Base-by-base conservation (phyloP, 2,113 vertebrate species). In the Pseudorasbora parva region DNA sequence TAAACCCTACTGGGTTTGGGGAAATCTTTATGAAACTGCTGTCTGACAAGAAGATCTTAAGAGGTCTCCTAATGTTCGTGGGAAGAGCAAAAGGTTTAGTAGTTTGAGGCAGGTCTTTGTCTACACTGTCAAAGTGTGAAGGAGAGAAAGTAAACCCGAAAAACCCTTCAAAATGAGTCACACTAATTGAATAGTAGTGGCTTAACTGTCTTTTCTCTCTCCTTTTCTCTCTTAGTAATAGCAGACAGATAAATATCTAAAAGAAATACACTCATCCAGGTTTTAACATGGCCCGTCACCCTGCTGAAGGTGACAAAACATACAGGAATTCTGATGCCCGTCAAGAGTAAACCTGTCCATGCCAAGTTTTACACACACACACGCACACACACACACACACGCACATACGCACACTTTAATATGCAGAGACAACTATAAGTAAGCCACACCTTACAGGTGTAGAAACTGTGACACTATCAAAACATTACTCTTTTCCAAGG, bases 51-150 rank as follows among this genome's bases (percentile, higher is more conserved):
- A 57, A 57, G 47, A 62, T 79, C 23, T 78, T 75, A 19, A 6
- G 15, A 64, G 41, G 49, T 66, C 27, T 75, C 41, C 12, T 66
- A 27, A 23, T 72, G 25, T 60, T 27, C 27, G 30, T 81, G 78
- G 27, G 56, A 54, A 47, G 81, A 75, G 69, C 10, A 19, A 37
- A 37, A 41, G 69, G 41, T 75, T 82, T 64, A 83, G 59, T 62
- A 47, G 47, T 54, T 21, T 54, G 51, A 54, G 51, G 17, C 51
- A 54, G 6, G 51, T 30, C 80, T 87, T 86, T 87, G 87, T 92
- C 89, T 84, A 83, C 81, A 90, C 89, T 88, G 83, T 60, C 54
- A 21, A 68, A 88, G 88, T 89, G 89, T 91, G 91, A 92, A 89
- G 76, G 84, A 91, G 89, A 88, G 56, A 89, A 89, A 83, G 90